Percentiles rank a stretch among this genome's conserved stretches.
These are phyloP conservation scores for Cottus gobio DNA, from an alignment of 2,113 vertebrate genomes.

Conservation along the genomic window DNA sequence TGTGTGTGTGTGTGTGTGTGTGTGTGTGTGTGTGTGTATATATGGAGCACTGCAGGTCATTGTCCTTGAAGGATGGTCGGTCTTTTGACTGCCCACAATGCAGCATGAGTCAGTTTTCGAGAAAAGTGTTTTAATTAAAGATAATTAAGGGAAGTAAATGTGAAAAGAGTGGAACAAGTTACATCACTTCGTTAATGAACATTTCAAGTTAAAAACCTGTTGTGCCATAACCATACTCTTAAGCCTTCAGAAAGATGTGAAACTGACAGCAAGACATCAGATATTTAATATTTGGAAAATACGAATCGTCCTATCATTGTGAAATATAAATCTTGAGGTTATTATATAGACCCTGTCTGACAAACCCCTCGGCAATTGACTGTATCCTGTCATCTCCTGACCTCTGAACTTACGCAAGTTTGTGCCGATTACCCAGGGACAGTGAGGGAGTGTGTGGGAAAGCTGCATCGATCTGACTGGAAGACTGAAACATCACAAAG, in stretches of 20 bases:
- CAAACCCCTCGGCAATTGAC: conserved; percentile 7
- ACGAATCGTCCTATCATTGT: conserved; percentile 2
- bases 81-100: conserved; percentile 37
- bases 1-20: conserved; percentile 15
- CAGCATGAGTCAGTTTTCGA: conserved; percentile 10
- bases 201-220: neutral
- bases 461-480: conserved; percentile 69
- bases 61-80: conserved; percentile 40
- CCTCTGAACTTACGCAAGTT: conserved; percentile 56
- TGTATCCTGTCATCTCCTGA: conserved; percentile 52
- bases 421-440: conserved; percentile 46
- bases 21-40: conserved; percentile 22
- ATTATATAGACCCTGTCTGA: conserved; percentile 26
- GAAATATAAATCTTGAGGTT: conserved; percentile 30
- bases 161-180: conserved; percentile 6
- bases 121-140: conserved; percentile 2
- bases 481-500: conserved; percentile 68
- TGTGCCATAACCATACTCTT: neutral
- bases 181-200: neutral
- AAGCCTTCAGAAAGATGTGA: neutral
- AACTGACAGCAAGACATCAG: conserved; percentile 9
- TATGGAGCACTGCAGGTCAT: conserved; percentile 51
- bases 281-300: conserved; percentile 1
- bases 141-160: neutral
- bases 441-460: conserved; percentile 60